Evolutionary conservation across 2,797 vertebrate genomes (phyloP).

Genomic region (Distichodus sexfasciatus): DNA sequence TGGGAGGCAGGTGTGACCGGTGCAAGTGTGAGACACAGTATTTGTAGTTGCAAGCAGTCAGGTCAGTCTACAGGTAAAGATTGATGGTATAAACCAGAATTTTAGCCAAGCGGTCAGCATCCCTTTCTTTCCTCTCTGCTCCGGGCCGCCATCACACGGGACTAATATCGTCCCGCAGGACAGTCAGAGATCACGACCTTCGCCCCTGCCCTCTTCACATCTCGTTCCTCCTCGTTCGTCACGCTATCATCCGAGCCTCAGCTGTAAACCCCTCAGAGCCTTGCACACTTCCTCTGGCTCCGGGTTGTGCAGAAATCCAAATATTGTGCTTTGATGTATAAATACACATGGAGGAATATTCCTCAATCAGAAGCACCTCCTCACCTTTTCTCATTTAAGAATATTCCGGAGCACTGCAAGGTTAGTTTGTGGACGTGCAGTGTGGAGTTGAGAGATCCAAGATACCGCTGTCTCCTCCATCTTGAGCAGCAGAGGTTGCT

Average conservation of each 20-base stretch:
- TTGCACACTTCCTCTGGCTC: background rate
- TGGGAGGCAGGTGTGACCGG: too few species aligned
- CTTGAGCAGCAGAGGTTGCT: background rate
- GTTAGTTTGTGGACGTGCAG: too few species aligned
- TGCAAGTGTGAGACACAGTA: too few species aligned
- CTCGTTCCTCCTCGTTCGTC: slow-evolving; percentile 1
- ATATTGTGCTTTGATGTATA: background rate
- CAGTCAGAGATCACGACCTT: slow-evolving; percentile 3
- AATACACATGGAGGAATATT: background rate
- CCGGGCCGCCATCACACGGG: background rate
- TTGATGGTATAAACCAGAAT: too few species aligned
- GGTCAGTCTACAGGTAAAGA: background rate
- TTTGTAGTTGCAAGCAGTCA: slow-evolving; percentile 3
- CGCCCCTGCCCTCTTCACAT: background rate
- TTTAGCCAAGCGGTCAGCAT: background rate
- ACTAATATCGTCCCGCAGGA: background rate
- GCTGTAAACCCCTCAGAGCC: background rate
- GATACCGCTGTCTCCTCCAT: too few species aligned
- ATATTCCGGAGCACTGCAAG: background rate
- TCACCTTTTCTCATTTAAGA: background rate
- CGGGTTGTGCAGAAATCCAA: background rate
- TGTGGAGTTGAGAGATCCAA: too few species aligned
- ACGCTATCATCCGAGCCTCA: background rate
- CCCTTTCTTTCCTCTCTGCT: background rate
- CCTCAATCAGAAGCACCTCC: background rate